Percentiles rank a stretch among this genome's conserved stretches.
phyloP scores from a whole-genome alignment of 2,888 invertebrate species.

The Tribolium freemani region DNA sequence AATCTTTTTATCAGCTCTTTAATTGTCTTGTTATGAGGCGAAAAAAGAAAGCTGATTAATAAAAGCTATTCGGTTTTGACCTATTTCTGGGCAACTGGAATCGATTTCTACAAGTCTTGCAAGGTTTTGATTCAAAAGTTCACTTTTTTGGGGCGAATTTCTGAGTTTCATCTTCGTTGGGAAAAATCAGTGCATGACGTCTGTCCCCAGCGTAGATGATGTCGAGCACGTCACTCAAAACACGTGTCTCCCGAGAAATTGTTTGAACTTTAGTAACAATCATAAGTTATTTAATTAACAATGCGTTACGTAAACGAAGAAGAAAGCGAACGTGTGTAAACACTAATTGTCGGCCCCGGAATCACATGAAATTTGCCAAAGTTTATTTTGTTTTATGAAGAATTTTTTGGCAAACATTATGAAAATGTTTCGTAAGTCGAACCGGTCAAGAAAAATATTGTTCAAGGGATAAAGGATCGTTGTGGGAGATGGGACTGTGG shows the following conservation, averaged over 20 bases:
- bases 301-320: constrained; percentile 16
- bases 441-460: neutral
- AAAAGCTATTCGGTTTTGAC: neutral
- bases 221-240: neutral
- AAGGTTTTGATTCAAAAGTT: neutral
- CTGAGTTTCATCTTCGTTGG: neutral
- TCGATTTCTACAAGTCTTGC: neutral
- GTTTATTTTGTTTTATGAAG: neutral
- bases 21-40: neutral
- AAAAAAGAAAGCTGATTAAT: neutral
- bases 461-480: neutral
- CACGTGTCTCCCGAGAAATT: constrained; percentile 13
- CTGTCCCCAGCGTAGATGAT: neutral
- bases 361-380: neutral
- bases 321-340: constrained; percentile 17
- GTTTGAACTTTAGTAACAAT: constrained; percentile 29
- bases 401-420: constrained; percentile 7
- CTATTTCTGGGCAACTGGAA: neutral
- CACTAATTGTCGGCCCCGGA: constrained; percentile 6
- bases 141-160: neutral
- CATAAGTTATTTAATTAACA: constrained; percentile 23
- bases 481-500: neutral
- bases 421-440: constrained; percentile 12
- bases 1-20: constrained; percentile 3
- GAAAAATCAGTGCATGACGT: neutral